Conservation (phyloP, 2,797 vertebrate species). For the Falco cherrug region DNA sequence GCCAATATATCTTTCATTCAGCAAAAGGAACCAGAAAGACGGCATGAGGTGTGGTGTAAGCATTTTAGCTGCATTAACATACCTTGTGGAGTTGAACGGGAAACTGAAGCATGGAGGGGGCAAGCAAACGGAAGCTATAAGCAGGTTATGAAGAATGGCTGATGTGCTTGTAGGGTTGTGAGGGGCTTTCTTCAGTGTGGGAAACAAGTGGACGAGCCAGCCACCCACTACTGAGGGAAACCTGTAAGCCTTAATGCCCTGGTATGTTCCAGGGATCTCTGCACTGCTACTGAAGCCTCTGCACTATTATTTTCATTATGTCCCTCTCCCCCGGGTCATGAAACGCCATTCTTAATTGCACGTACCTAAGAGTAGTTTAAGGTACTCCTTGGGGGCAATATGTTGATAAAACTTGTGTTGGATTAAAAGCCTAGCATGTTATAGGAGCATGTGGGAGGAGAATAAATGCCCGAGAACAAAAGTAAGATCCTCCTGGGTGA, state of each 20-base stretch:
- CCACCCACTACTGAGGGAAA: fast-evolving
- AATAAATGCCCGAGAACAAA: not conserved
- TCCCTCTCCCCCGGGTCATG: not conserved
- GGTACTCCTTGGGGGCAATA: not conserved
- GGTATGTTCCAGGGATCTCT: not conserved
- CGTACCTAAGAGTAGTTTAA: not conserved
- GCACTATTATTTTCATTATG: not conserved
- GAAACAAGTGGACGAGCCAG: fast-evolving
- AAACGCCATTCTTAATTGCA: not conserved
- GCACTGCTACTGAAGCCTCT: not conserved
- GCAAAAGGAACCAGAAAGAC: not conserved
- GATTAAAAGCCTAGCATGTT: not conserved
- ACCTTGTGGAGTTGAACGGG: not conserved
- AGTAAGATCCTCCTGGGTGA: not conserved
- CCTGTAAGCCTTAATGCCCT: not conserved
- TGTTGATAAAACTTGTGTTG: not conserved
- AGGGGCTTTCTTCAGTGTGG: not conserved
- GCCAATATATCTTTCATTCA: not conserved
- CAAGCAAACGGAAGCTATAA: not conserved
- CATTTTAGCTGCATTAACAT: not conserved
- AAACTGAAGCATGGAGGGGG: not conserved
- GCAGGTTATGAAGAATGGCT: not conserved
- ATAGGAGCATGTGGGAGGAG: not conserved
- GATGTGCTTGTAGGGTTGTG: not conserved
- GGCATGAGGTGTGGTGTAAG: not conserved